Evolutionary conservation across 2,797 vertebrate genomes (phyloP).

Genomic region (Typhlichthys eigenmanni): DNA sequence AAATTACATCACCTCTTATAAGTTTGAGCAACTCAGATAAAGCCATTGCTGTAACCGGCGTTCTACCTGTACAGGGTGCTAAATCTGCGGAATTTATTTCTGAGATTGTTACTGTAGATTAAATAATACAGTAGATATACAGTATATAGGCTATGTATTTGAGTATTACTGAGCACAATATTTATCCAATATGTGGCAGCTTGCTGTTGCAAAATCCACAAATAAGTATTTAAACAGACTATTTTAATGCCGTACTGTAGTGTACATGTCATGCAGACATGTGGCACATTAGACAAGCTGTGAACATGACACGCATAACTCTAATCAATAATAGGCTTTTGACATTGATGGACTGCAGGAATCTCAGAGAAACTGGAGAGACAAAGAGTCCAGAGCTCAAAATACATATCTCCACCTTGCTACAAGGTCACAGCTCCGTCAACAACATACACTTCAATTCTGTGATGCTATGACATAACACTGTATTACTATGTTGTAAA

Average conservation of each 20-base stretch:
- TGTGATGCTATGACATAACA: slow-evolving; percentile 8
- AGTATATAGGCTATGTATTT: slow-evolving; percentile 1
- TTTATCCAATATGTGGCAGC: slow-evolving; percentile 6
- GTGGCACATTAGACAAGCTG: slow-evolving; percentile 51
- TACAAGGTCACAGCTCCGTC: slow-evolving; percentile 66
- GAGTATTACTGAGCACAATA: not conserved
- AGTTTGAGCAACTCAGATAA: no score
- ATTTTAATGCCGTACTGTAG: slow-evolving; percentile 29
- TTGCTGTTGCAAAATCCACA: slow-evolving; percentile 37
- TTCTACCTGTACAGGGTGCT: no score
- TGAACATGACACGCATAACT: slow-evolving; percentile 73
- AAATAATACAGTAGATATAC: no score
- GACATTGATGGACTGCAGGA: slow-evolving; percentile 79
- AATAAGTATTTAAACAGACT: slow-evolving; percentile 32
- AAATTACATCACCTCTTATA: no score
- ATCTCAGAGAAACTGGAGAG: slow-evolving; percentile 75
- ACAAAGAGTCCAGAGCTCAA: slow-evolving; percentile 64
- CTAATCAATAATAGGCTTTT: slow-evolving; percentile 78
- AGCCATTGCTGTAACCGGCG: no score
- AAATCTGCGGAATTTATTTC: no score
- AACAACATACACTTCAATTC: slow-evolving; percentile 33
- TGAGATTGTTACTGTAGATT: no score
- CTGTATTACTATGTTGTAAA: not conserved
- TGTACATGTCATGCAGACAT: slow-evolving; percentile 31
- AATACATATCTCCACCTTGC: slow-evolving; percentile 50